Percentiles rank a stretch among this genome's conserved stretches.
phyloP scores from a whole-genome alignment of 2,113 vertebrate species.

The Scomber japonicus region DNA sequence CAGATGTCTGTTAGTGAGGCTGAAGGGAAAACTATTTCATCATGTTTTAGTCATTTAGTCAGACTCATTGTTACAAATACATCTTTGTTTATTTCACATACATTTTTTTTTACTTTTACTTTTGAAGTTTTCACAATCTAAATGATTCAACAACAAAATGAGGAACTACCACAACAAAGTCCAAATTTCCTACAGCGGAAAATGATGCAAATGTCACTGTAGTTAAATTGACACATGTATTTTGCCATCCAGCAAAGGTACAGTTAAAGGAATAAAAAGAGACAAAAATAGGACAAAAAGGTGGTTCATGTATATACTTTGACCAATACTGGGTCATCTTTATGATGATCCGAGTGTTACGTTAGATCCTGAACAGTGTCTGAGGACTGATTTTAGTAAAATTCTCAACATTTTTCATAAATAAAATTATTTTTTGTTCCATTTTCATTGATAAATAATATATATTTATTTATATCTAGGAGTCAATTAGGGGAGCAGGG shows the following conservation, averaged over 20 bases:
- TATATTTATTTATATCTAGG: constrained; percentile 75
- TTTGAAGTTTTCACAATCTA: constrained; percentile 87
- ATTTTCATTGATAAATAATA: constrained; percentile 78
- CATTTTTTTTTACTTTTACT: constrained; percentile 81
- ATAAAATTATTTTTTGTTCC: constrained; percentile 65
- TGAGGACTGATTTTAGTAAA: constrained; percentile 71
- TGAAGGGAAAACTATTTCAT: constrained; percentile 2
- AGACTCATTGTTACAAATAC: constrained; percentile 84
- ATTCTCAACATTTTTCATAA: constrained; percentile 70
- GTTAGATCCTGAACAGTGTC: constrained; percentile 65
- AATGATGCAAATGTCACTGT: constrained; percentile 81
- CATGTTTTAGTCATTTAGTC: constrained; percentile 46
- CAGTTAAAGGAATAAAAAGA: constrained; percentile 73
- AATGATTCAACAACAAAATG: constrained; percentile 90
- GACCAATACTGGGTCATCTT: constrained; percentile 55
- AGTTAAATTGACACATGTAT: constrained; percentile 81
- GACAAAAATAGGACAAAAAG: constrained; percentile 24
- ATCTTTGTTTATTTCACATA: constrained; percentile 89
- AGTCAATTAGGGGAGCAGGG: constrained; percentile 73
- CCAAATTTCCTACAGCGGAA: constrained; percentile 82
- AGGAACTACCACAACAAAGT: constrained; percentile 89
- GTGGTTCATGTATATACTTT: constrained; percentile 62
- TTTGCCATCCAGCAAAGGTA: constrained; percentile 77
- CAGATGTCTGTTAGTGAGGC: constrained; percentile 1
- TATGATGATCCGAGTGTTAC: constrained; percentile 49